Conservation (phyloP, 2,888 invertebrate genomes). For the Hypercompe scribonia region DNA sequence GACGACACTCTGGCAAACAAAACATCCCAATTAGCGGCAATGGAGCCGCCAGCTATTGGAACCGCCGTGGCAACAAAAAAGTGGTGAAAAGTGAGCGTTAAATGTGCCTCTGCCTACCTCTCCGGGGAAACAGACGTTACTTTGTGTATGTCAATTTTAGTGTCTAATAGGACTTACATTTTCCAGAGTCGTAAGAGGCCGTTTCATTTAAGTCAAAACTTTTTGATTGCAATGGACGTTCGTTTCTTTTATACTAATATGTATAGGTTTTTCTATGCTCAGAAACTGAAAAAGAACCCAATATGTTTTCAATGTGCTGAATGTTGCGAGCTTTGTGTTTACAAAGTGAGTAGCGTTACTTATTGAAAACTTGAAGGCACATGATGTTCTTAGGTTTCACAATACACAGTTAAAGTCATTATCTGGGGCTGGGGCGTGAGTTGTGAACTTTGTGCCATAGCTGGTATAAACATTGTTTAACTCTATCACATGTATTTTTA, state of each 20-base stretch:
- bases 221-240: background rate
- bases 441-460: slow-evolving; percentile 29
- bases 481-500: background rate
- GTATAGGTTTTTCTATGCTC: background rate
- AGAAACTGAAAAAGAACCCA: background rate
- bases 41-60: no score
- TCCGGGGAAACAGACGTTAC: no score
- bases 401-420: slow-evolving; percentile 34
- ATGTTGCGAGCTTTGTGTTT: slow-evolving; percentile 4
- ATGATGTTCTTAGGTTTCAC: slow-evolving; percentile 32
- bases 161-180: background rate
- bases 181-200: background rate
- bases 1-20: no score
- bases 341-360: slow-evolving; percentile 9
- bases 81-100: no score
- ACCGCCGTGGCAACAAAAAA: no score
- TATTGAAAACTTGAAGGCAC: slow-evolving; percentile 20
- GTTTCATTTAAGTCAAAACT: background rate
- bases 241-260: background rate
- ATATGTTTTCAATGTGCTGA: background rate
- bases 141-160: no score
- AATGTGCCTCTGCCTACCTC: no score
- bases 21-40: no score
- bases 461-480: slow-evolving; percentile 22
- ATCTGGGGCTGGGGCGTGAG: slow-evolving; percentile 20